These are phyloP conservation scores for Porites lutea DNA, from an alignment of 64 coral and sea anemone species.

Conservation along the genomic window DNA sequence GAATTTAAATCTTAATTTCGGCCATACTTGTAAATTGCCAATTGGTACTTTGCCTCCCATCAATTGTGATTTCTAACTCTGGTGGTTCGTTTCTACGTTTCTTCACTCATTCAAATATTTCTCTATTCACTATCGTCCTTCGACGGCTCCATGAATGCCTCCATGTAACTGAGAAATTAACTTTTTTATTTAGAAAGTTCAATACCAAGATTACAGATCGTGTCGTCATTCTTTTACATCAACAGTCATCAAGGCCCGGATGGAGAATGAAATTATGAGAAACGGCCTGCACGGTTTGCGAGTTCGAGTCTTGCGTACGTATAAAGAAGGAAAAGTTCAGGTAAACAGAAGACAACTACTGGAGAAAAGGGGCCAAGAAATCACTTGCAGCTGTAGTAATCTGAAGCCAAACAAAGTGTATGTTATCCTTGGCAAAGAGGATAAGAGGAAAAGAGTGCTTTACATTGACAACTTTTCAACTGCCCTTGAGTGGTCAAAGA, in stretches of 20 bases:
- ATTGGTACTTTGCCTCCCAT: too few species aligned
- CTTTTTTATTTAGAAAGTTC: too few species aligned
- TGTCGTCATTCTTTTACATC: not conserved
- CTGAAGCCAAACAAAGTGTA: conserved; percentile 68
- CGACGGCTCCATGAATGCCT: too few species aligned
- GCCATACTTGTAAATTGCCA: too few species aligned
- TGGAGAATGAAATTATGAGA: conserved; percentile 71
- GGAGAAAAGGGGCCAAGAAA: conserved; percentile 69
- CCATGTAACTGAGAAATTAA: too few species aligned
- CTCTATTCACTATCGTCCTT: too few species aligned
- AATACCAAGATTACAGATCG: too few species aligned
- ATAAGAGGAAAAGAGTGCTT: conserved; percentile 56
- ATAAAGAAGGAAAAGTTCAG: conserved; percentile 71
- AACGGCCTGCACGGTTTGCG: conserved; percentile 71
- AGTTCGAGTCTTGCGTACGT: conserved; percentile 77
- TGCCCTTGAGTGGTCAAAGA: conserved; percentile 84
- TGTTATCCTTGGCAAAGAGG: conserved; percentile 91
- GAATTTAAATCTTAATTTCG: too few species aligned
- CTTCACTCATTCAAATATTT: too few species aligned
- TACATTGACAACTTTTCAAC: conserved; percentile 81
- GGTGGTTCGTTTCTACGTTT: too few species aligned
- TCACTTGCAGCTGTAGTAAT: conserved; percentile 87
- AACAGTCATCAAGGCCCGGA: conserved; percentile 87
- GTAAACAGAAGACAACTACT: conserved; percentile 74
- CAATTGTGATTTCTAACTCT: too few species aligned